Conservation (phyloP, 2,888 invertebrate species). For the Notodonta ziczac region DNA sequence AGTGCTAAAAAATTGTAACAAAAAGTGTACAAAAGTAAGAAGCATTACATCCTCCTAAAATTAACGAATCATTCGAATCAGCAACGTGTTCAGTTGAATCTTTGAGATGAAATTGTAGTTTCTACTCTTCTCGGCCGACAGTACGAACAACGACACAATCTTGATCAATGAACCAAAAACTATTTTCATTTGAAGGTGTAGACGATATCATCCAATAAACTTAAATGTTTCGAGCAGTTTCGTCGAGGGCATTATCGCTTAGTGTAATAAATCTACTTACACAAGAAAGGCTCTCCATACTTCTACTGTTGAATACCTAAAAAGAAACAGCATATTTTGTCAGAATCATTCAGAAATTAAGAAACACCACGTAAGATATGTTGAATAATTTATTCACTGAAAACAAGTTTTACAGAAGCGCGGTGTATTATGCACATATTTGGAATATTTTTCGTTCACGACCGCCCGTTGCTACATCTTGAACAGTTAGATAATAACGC, state of each 20-base stretch:
- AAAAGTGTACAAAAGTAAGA: conserved; percentile 14
- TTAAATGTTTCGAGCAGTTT: too few relatives aligned
- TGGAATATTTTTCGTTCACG: conserved; percentile 8
- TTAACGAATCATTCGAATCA: background rate
- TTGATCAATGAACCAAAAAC: background rate
- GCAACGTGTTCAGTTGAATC: background rate
- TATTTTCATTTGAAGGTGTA: background rate
- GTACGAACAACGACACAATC: too few relatives aligned
- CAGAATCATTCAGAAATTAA: background rate
- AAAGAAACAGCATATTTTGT: background rate
- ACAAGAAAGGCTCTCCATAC: background rate
- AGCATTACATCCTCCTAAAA: background rate
- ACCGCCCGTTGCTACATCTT: background rate
- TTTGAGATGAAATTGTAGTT: background rate
- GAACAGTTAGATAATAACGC: background rate
- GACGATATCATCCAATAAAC: background rate
- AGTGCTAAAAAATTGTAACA: conserved; percentile 23
- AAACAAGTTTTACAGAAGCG: background rate
- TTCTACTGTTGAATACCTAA: background rate
- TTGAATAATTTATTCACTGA: conserved; percentile 1
- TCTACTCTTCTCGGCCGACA: background rate
- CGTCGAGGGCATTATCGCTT: background rate
- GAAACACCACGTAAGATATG: background rate
- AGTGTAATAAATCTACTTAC: background rate
- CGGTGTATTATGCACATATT: conserved; percentile 16